Percentiles rank a stretch among this genome's conserved stretches.
These are phyloP conservation scores for Lethocerus indicus DNA, from an alignment of 1,140 invertebrate species.

Conservation along the genomic window DNA sequence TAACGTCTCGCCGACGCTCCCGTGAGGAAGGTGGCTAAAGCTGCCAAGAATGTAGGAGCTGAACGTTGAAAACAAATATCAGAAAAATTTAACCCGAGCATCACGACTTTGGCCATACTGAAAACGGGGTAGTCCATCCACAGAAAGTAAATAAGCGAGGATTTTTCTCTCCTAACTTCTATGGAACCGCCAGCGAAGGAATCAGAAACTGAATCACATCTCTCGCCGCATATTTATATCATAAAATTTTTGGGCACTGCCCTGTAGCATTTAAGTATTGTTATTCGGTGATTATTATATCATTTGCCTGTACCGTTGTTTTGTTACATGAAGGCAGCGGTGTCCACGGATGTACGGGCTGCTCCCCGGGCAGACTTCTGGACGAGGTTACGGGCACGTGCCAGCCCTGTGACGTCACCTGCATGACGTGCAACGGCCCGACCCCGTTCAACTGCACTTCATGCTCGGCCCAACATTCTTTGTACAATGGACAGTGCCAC, in stretches of 20 bases:
- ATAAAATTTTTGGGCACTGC: background rate
- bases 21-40: too few species aligned
- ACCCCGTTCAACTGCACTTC: conserved; percentile 48
- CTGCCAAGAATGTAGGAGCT: too few species aligned
- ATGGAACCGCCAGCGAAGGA: background rate
- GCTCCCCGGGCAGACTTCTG: conserved; percentile 50
- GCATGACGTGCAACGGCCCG: conserved; percentile 46
- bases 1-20: too few species aligned
- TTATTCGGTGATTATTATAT: background rate
- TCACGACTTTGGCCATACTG: background rate
- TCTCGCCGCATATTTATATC: background rate
- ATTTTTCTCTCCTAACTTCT: background rate
- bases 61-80: too few species aligned
- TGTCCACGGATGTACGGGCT: conserved; percentile 50
- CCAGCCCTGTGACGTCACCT: conserved; percentile 43
- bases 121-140: background rate
- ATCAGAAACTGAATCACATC: background rate
- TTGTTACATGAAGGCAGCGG: conserved; percentile 36
- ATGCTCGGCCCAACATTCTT: conserved; percentile 31
- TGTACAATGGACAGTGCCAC: too few species aligned
- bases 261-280: background rate
- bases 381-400: conserved; percentile 47
- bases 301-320: background rate
- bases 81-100: background rate
- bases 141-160: background rate